Evolutionary conservation across 2,888 invertebrate genomes (phyloP), one percentile per base, ranked within the genome.

Genomic region (Agonopterix alstromeriana): DNA sequence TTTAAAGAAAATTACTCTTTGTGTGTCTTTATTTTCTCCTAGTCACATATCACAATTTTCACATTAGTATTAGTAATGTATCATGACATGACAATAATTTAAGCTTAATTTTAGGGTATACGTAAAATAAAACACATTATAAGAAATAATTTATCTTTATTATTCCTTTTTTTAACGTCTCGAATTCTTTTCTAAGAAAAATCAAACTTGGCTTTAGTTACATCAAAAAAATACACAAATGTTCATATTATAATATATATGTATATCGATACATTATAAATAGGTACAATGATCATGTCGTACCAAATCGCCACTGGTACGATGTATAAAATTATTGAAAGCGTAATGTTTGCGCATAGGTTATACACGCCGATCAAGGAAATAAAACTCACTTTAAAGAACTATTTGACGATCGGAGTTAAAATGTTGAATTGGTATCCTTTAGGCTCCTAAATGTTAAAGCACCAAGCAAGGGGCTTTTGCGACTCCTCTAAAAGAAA

Each of bases 141-240:
- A 86, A 85, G 86, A 88, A 88, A 86, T 86, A 87, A 86, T 86
- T 84, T 81, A 73, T 81, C 70, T 87, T 86, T 86, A 83, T 84
- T 84, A 82, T 83, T 83, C 79, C 82, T 81, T 84, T 83, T 82
- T 82, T 70, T 61, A 82, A 82, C 74, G 78, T 86, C 82, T 85
- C 80, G 78, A 84, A 80, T 80, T 86, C 79, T 82, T 82, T 81
- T 81, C 85, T 87, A 86, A 84, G 81, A 82, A 80, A 79, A 87
- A 86, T 82, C 83, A 86, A 87, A 85, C 80, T 84, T 86, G 75
- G 83, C 80, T 84, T 84, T 84, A 83, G 80, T 82, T 84, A 88
- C 87, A 87, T 83, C 71, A 80, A 87, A 86, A 82, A 85, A 87
- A 83, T 86, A 88, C 85, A 87, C 83, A 85, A 84, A 82, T 82